Evolutionary conservation across 2,888 invertebrate genomes (phyloP).

Genomic region (Actias luna): DNA sequence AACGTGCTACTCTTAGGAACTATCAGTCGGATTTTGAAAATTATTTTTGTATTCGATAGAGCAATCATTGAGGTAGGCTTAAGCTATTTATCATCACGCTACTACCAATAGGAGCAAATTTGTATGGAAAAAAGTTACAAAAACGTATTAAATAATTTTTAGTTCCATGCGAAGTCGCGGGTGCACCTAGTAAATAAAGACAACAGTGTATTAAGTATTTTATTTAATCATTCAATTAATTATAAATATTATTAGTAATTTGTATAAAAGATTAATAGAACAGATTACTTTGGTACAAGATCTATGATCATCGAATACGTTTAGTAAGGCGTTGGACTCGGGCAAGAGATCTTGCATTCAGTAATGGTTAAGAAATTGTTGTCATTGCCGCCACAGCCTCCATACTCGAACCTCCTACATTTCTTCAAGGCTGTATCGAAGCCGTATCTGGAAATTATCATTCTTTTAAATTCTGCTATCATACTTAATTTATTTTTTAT

Average conservation of each 20-base stretch:
- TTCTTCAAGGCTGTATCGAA: slow-evolving; percentile 15
- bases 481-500: no score
- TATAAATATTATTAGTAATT: neutral
- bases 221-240: neutral
- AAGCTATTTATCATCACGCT: no score
- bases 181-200: no score
- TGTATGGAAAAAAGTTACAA: no score
- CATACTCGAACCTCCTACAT: slow-evolving; percentile 24
- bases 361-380: slow-evolving; percentile 20
- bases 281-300: neutral
- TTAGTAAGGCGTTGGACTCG: slow-evolving; percentile 9
- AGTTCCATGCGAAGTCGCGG: no score
- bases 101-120: no score
- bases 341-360: slow-evolving; percentile 18
- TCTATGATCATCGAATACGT: neutral
- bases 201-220: neutral
- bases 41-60: no score
- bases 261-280: neutral
- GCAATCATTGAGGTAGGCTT: no score
- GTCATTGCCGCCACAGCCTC: slow-evolving; percentile 23
- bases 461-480: no score
- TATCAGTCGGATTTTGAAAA: no score
- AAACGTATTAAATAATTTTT: no score
- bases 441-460: slow-evolving; percentile 23
- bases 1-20: no score